A percentile compares a stretch with the other conserved stretches of the same genome.
Conservation (phyloP, 2,888 invertebrate genomes). For the Parnassius apollo region DNA sequence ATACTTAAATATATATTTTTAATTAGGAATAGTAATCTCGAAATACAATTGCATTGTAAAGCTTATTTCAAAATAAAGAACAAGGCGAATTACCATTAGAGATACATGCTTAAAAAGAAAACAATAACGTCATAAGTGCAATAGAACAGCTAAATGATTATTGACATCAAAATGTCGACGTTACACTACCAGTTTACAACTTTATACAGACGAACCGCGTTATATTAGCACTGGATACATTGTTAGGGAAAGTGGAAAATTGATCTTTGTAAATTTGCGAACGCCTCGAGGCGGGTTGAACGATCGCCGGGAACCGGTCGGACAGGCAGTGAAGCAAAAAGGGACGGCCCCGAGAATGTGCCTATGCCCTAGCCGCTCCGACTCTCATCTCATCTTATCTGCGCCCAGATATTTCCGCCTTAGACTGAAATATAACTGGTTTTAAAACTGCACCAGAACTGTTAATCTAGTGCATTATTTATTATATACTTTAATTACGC, state of each 20-base stretch:
- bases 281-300: constrained; percentile 61
- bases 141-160: too few relatives aligned
- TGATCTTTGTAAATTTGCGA: constrained; percentile 49
- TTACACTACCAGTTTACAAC: too few relatives aligned
- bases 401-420: constrained; percentile 55
- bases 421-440: constrained; percentile 39
- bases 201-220: too few relatives aligned
- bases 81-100: too few relatives aligned
- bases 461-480: constrained; percentile 20
- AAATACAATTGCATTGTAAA: too few relatives aligned
- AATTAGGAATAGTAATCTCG: too few relatives aligned
- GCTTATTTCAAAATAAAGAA: too few relatives aligned
- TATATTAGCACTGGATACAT: constrained; percentile 7
- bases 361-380: constrained; percentile 38
- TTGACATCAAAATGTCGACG: too few relatives aligned
- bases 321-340: constrained; percentile 49
- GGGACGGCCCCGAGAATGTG: constrained; percentile 65
- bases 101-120: too few relatives aligned
- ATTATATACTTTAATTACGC: too few relatives aligned
- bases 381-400: constrained; percentile 39
- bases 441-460: constrained; percentile 23
- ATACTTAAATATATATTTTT: not conserved
- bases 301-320: constrained; percentile 60
- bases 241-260: constrained; percentile 27
- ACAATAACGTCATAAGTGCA: too few relatives aligned